Evolutionary conservation across 2,113 vertebrate genomes (phyloP).

Genomic region (Sula dactylatra): DNA sequence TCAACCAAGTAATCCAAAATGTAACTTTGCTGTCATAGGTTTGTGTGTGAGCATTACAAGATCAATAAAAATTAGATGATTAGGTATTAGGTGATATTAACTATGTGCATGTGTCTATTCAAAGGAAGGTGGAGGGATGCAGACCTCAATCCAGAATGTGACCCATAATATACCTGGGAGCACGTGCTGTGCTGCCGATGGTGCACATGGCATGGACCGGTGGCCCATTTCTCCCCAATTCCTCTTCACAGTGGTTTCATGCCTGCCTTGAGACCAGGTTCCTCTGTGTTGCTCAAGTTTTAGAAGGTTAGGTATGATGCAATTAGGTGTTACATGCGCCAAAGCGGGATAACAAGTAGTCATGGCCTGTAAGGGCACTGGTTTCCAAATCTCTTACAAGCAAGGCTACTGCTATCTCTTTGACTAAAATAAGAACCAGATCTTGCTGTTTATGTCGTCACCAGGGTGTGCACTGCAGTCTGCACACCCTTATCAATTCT

Average conservation of each 20-base stretch:
- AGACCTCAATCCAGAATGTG: neutral
- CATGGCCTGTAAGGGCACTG: neutral
- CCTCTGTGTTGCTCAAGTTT: neutral
- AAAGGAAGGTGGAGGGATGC: neutral
- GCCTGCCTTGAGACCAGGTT: neutral
- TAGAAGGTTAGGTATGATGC: neutral
- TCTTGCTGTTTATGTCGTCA: neutral
- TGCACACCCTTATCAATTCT: neutral
- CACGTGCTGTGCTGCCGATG: neutral
- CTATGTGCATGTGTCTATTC: neutral
- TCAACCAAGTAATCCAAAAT: neutral
- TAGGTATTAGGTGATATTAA: neutral
- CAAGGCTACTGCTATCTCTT: neutral
- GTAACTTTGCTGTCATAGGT: accelerated
- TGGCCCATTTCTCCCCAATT: neutral
- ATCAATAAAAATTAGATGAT: neutral
- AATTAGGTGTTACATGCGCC: neutral
- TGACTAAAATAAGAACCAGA: neutral
- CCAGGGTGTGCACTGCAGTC: neutral
- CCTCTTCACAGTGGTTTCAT: neutral
- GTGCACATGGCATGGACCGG: neutral
- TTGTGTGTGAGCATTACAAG: neutral
- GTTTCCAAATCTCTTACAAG: neutral
- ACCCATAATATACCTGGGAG: neutral
- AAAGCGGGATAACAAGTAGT: neutral